These are phyloP conservation scores for Dynastes hyllus DNA, from an alignment of 2,888 invertebrate species.

Conservation along the genomic window DNA sequence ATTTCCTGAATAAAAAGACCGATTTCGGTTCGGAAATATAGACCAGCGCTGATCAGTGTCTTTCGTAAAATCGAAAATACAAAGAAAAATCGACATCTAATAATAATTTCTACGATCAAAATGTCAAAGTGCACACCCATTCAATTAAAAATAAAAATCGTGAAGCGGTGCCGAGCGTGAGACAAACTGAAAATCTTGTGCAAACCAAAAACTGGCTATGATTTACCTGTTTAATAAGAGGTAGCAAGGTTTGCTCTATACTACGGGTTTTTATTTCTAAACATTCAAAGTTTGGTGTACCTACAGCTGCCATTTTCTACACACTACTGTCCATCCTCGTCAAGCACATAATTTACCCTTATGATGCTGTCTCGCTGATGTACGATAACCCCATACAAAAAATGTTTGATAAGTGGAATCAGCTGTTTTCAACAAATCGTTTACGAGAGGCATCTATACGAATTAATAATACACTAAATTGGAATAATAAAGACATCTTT, in stretches of 20 bases:
- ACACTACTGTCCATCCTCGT: slow-evolving; percentile 64
- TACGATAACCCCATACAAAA: slow-evolving; percentile 47
- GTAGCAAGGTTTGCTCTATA: slow-evolving; percentile 94
- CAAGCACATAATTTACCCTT: slow-evolving; percentile 48
- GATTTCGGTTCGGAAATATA: not conserved
- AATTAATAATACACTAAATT: not conserved
- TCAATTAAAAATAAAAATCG: slow-evolving; percentile 39
- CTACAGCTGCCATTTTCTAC: slow-evolving; percentile 75
- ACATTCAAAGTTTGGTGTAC: slow-evolving; percentile 74
- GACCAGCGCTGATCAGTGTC: not conserved
- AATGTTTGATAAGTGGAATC: slow-evolving; percentile 47
- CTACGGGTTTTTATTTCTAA: slow-evolving; percentile 94
- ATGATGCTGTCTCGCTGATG: slow-evolving; percentile 49
- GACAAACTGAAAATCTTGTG: slow-evolving; percentile 48
- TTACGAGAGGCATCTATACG: slow-evolving; percentile 29
- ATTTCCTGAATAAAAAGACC: slow-evolving; percentile 13
- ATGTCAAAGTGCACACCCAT: slow-evolving; percentile 64
- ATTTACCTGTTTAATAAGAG: slow-evolving; percentile 94
- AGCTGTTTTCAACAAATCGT: slow-evolving; percentile 38
- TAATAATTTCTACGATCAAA: slow-evolving; percentile 44
- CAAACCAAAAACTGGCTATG: slow-evolving; percentile 51
- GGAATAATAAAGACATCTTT: not conserved
- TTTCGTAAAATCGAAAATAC: slow-evolving; percentile 7
- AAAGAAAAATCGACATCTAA: slow-evolving; percentile 25
- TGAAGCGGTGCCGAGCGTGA: slow-evolving; percentile 47